Percentiles rank a stretch among this genome's conserved stretches.
These are phyloP conservation scores for Equus quagga DNA, from an alignment of 2,113 vertebrate genomes.

Conservation along the genomic window DNA sequence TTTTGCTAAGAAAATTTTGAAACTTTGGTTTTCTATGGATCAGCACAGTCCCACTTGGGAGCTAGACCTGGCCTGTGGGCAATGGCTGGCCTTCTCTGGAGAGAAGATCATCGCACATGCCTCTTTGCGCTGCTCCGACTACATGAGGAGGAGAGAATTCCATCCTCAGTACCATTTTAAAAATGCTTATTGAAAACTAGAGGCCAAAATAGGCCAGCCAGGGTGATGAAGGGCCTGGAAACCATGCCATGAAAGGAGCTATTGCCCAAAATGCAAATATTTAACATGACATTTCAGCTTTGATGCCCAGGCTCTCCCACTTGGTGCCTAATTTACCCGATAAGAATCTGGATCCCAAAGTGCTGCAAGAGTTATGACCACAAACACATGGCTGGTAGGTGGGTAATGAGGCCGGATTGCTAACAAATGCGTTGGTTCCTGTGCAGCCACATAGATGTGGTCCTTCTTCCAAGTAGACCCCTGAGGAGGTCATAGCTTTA, in stretches of 20 bases:
- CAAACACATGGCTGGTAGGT: not conserved
- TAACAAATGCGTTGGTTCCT: not conserved
- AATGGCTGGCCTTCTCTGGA: not conserved
- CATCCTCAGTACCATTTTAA: not conserved
- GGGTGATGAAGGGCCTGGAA: not conserved
- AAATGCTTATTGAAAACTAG: not conserved
- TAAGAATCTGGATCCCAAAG: not conserved
- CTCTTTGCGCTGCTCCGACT: not conserved
- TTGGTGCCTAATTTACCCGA: slow-evolving; percentile 26
- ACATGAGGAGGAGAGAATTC: not conserved
- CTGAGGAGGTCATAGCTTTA: slow-evolving; percentile 42
- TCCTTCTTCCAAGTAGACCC: not conserved
- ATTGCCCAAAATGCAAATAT: slow-evolving; percentile 18
- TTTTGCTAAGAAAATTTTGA: not conserved
- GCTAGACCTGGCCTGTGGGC: not conserved
- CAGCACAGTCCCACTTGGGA: too few species aligned
- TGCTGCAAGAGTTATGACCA: not conserved
- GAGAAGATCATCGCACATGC: not conserved
- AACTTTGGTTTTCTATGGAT: not conserved
- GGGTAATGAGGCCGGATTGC: not conserved
- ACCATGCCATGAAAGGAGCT: not conserved
- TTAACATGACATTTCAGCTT: not conserved
- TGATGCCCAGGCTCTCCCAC: not conserved
- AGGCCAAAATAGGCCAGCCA: not conserved
- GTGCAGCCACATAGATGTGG: not conserved